Conservation (phyloP, 2,888 invertebrate genomes). For the Ernsta delagoae region DNA sequence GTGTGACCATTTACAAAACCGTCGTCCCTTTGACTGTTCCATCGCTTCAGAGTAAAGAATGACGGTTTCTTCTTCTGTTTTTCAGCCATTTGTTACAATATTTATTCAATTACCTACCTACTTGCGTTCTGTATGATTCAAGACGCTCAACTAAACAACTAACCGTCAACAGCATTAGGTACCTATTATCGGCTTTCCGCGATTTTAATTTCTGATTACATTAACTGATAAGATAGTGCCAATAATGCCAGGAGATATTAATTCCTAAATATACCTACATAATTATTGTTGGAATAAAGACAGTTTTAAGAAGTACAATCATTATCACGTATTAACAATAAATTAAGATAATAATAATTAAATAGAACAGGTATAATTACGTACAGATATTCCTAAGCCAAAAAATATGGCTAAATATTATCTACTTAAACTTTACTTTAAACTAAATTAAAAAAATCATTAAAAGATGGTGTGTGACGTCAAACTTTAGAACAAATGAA, state of each 20-base stretch:
- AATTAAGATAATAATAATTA: too few relatives aligned
- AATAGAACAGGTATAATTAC: too few relatives aligned
- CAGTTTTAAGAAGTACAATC: background rate
- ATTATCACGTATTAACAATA: too few relatives aligned
- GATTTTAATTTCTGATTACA: constrained; percentile 43
- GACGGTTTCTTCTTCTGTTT: constrained; percentile 68
- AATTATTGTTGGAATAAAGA: constrained; percentile 1
- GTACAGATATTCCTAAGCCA: too few relatives aligned
- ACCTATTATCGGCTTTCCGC: constrained; percentile 40
- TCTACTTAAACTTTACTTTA: too few relatives aligned
- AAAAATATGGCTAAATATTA: too few relatives aligned
- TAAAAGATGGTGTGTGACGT: too few relatives aligned
- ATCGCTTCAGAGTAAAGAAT: constrained; percentile 68
- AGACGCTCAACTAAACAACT: constrained; percentile 9
- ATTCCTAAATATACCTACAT: background rate
- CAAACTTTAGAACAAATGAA: too few relatives aligned
- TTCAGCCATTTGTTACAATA: constrained; percentile 61
- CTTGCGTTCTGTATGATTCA: constrained; percentile 3
- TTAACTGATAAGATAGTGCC: constrained; percentile 43
- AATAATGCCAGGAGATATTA: background rate
- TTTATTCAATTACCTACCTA: constrained; percentile 12
- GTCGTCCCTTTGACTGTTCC: constrained; percentile 51
- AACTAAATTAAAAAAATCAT: too few relatives aligned
- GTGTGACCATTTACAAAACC: background rate
- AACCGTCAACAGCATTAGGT: constrained; percentile 31